Conservation (phyloP, 2,113 vertebrate species). For the Maccullochella peelii region DNA sequence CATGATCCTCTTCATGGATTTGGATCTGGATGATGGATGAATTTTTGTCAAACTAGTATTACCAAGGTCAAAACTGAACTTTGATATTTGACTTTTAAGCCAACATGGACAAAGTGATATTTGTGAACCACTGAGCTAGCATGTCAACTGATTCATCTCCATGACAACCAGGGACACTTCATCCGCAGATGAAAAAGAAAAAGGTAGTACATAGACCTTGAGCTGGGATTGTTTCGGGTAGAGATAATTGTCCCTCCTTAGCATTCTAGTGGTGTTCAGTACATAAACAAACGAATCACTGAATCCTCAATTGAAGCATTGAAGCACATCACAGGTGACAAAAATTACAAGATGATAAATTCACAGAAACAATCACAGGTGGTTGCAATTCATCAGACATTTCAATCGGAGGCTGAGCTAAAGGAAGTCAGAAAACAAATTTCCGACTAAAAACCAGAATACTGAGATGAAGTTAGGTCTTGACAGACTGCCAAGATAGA, state of each 20-base stretch:
- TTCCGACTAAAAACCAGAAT: no score
- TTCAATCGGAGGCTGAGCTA: no score
- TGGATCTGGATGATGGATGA: not conserved
- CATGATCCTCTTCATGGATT: not conserved
- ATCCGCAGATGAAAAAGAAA: not conserved
- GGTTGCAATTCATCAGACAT: not conserved
- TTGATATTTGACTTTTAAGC: not conserved
- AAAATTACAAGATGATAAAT: constrained; percentile 12
- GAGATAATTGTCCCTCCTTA: not conserved
- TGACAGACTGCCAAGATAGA: not conserved
- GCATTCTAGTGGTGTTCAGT: not conserved
- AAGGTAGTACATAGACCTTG: not conserved
- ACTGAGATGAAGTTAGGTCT: not conserved
- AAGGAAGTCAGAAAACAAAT: no score
- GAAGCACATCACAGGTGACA: not conserved
- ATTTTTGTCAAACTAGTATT: not conserved
- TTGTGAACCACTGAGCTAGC: not conserved
- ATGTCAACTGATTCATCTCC: not conserved
- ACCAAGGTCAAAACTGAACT: not conserved
- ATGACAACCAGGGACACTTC: not conserved
- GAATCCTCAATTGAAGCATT: not conserved
- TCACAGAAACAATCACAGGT: not conserved
- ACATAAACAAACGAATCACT: not conserved
- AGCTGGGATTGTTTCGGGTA: not conserved
- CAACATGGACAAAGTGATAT: not conserved